Base-by-base conservation (phyloP, 2,888 invertebrate genomes). In the Pseudococcus jackbeardsleyi region DNA sequence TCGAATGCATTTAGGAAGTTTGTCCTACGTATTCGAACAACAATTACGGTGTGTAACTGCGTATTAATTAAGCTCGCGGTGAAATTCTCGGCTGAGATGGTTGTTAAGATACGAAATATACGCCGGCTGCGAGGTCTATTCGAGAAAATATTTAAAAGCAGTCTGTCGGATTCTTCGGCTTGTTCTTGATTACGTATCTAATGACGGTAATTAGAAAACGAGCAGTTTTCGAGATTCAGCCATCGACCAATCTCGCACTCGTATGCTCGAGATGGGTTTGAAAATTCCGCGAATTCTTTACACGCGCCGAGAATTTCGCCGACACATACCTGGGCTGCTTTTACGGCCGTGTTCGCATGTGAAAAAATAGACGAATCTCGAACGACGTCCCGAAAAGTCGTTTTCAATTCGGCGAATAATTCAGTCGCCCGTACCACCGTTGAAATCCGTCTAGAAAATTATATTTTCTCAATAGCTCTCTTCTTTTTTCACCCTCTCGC, bases 401-500 rank as follows among this genome's bases (percentile, higher is more conserved):
- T 22, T 64, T 64, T 64, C 64, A 64, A 64, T 64, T 64, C 64
- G 22, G 1, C 64, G 64, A 64, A 64, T 64, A 64, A 64, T 64
- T 64, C 64, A 22, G 22, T 64, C 33, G 33, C 26, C 33, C 12
- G 22, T 68, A 26, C 9, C 9, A n/a, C 15, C 15, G 33, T 72
- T 6, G 33, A 26, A 68, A 22, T 12, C 26, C 9, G 72, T 33
- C 68, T 68, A 68, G 68, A 72, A 72, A 72, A 72, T 72, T 72
- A 72, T 33, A 72, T 72, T 72, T 72, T 72, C 17, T 72, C 72
- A 33, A 72, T 72, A 72, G 72, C 39, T 64, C 64, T 5, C 17
- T 12, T 19, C 8, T 68, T 68, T 26, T 68, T 72, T 33, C 11
- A 12, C 17, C 17, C 3, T 1, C 9, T 26, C 6, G 6, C 9